Base-by-base conservation (phyloP, 1,140 invertebrate species). In the Helicoverpa armigera region DNA sequence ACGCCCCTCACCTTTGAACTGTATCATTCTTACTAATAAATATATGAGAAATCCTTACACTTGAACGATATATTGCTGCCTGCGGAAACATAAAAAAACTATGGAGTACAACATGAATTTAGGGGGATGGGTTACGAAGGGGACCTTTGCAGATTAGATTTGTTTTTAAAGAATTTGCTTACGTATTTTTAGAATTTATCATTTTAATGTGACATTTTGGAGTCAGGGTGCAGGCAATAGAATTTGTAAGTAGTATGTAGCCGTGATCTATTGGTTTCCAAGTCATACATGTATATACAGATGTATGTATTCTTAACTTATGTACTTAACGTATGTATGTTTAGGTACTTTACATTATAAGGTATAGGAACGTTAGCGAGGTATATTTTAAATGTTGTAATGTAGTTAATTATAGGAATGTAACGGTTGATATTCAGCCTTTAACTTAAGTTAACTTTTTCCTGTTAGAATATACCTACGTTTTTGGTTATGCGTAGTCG, bases 81-180 rank as follows among this genome's bases (percentile, higher is more conserved):
- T 84, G 81, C 86, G 89, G 90, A 90, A 89, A 89, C 85, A 91
- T 92, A 92, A 92, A 92, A 90, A 89, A 77, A 77, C 75, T 65
- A 77, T 77, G 29, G 74, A n/a, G 50, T 10, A 77, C 7, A 65
- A 18, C 48, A 67, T 73, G 83, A 81, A 77, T 77, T 65, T 54
- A 50, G 69, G 86, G 86, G 63, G 83, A 76, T 50, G 53, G 85
- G 82, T 84, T 83, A 78, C 79, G 63, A 69, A 54, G 67, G 67
- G 50, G 16, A 14, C 50, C 23, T 16, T 35, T 35, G 7, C 14
- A 29, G 48, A 75, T 54, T 53, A 70, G 10, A 63, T 65, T 53
- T 65, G 48, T 77, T 54, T 61, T 77, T 53, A 29, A 77, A 18
- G 14, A 61, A 54, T 74, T 75, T 16, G 73, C 67, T 54, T 70